Evolutionary conservation across 2,113 vertebrate genomes (phyloP).

Genomic region (Plestiodon gilberti): DNA sequence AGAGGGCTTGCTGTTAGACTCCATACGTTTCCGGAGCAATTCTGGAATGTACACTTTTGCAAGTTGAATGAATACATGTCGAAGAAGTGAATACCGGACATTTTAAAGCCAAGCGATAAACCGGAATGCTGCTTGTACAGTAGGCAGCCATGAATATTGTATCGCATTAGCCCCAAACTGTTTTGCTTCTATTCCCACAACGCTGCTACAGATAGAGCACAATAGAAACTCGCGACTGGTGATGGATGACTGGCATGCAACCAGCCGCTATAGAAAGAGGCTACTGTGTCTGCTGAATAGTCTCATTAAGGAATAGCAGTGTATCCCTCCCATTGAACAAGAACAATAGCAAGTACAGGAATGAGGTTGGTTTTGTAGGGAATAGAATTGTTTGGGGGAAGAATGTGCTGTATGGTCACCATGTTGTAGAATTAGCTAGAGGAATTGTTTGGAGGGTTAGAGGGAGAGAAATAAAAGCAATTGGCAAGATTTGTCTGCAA

Average conservation of each 20-base stretch:
- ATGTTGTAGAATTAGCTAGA: constrained; percentile 26
- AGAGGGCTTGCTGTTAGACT: constrained; percentile 57
- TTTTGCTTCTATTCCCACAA: constrained; percentile 22
- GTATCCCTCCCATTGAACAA: constrained; percentile 16
- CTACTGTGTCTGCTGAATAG: constrained; percentile 37
- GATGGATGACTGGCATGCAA: constrained; percentile 35
- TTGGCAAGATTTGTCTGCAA: not conserved
- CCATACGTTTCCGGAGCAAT: constrained; percentile 34
- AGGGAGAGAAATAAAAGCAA: not conserved
- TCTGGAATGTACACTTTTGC: not conserved
- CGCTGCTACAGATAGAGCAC: not conserved
- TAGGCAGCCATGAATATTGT: constrained; percentile 57
- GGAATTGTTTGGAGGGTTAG: not conserved
- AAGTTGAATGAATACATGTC: constrained; percentile 11
- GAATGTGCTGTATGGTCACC: constrained; percentile 11
- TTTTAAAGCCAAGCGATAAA: constrained; percentile 66
- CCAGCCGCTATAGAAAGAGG: constrained; percentile 15
- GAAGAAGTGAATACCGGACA: constrained; percentile 64
- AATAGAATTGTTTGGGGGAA: constrained; percentile 19
- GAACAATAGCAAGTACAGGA: constrained; percentile 22
- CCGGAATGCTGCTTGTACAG: constrained; percentile 55
- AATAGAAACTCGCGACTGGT: constrained; percentile 19
- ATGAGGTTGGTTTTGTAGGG: constrained; percentile 10
- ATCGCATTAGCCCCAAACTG: constrained; percentile 44
- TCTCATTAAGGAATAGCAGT: constrained; percentile 36